Evolutionary conservation across 2,888 invertebrate species (phyloP), one percentile per base, ranked within the genome.

Genomic region (Pharmacophagus antenor): DNA sequence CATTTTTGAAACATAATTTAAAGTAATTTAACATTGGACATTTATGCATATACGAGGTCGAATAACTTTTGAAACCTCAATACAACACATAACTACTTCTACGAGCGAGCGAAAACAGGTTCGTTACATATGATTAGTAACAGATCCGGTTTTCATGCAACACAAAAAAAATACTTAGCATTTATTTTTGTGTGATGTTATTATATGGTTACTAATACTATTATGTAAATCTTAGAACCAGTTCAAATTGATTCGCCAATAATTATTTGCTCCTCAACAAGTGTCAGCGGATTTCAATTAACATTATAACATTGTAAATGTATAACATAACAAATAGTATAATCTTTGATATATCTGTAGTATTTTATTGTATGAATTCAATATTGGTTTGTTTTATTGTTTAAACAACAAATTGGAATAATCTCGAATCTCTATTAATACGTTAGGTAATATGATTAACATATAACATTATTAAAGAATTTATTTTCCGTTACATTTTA

Each of bases 91-190:
- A 58, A 58, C 51, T 52, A 58, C 58, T 52, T 58, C 46, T n/a
- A 37, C 46, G 47, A 21, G 58, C 58, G 47, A 58, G 47, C 47
- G 47, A 58, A 47, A 58, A 58, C 58, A 52, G 58, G 58, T 58
- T 58, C 52, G 58, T 47, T 52, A 58, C 58, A 58, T 58, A 58
- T 58, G 58, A 52, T 52, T 58, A 58, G 58, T 52, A 52, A 58
- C 52, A 52, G 58, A 52, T 51, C 52, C 58, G 47, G 58, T 58
- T 31, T 44, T 51, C 46, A 41, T 18, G 23, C 46, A 41, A n/a
- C 23, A 52, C 52, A 58, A 58, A 58, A 51, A n/a, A 58, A 52
- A 8, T 47, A 37, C 23, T 47, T 52, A 58, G 18, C 58, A 5
- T 46, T 47, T 12, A 50, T 51, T 41, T 50, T 56, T 15, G 47